Evolutionary conservation across 2,113 vertebrate genomes (phyloP).

Genomic region (Arizona elegans): DNA sequence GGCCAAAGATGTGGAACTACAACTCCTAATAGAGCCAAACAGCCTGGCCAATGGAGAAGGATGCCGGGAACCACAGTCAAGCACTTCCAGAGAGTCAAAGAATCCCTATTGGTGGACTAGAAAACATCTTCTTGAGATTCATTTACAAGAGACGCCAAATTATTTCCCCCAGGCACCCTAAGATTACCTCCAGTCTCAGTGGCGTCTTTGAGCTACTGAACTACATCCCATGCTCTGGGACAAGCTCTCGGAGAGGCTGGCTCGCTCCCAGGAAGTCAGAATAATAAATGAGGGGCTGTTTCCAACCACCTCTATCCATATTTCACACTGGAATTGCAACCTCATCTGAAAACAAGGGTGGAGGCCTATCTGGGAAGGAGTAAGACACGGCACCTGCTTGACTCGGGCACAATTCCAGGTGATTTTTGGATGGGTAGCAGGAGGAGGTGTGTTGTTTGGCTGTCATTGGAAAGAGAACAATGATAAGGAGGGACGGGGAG

Average conservation of each 20-base stretch:
- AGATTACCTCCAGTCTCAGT: not conserved
- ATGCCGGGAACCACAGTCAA: not conserved
- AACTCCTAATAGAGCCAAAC: not conserved
- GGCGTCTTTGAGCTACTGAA: not conserved
- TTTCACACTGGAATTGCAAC: not conserved
- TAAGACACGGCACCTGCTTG: not conserved
- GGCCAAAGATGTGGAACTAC: not conserved
- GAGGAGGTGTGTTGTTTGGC: not conserved
- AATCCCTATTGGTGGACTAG: not conserved
- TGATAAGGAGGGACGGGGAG: not conserved
- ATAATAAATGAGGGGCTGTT: not conserved
- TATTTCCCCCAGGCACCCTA: not conserved
- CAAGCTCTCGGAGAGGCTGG: not conserved
- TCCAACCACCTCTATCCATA: not conserved
- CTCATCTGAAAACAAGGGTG: not conserved
- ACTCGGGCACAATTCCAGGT: not conserved
- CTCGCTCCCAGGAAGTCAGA: not conserved
- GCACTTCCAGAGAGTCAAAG: not conserved
- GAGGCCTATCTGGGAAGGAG: not conserved
- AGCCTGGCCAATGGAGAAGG: not conserved
- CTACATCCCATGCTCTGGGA: not conserved
- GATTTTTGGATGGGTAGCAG: not conserved
- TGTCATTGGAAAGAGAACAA: not conserved
- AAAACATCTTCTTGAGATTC: not conserved
- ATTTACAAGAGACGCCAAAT: not conserved